These are phyloP conservation scores for Hoplostethus mediterraneus DNA, from an alignment of 2,797 vertebrate genomes.

Conservation along the genomic window DNA sequence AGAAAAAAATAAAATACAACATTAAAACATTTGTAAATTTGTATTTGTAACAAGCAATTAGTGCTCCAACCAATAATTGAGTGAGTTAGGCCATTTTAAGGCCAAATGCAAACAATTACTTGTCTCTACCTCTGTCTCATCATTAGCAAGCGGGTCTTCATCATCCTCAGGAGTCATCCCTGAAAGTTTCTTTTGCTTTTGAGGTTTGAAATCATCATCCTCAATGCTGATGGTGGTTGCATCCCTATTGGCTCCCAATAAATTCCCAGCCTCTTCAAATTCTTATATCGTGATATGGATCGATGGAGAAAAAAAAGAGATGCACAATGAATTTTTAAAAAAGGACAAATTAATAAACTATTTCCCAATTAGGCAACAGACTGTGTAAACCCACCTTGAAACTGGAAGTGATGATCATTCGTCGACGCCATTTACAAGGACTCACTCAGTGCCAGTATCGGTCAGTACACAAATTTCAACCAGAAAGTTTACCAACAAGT, in stretches of 20 bases:
- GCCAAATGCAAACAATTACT: not conserved
- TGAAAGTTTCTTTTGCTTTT: constrained; percentile 72
- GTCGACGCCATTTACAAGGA: constrained; percentile 84
- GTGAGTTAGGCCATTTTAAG: not conserved
- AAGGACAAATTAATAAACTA: not conserved
- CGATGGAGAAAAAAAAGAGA: not conserved
- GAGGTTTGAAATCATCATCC: constrained; percentile 75
- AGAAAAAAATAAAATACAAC: constrained; percentile 1
- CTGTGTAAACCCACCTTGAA: constrained; percentile 82
- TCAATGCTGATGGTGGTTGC: constrained; percentile 89
- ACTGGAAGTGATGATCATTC: constrained; percentile 86
- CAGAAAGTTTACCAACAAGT: constrained; percentile 6
- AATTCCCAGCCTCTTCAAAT: constrained; percentile 89
- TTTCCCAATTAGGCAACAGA: not conserved
- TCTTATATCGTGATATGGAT: constrained; percentile 77
- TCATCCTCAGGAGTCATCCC: constrained; percentile 77
- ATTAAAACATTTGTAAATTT: not conserved
- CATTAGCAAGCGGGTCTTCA: constrained; percentile 85
- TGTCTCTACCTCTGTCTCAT: constrained; percentile 88
- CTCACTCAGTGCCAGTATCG: not conserved
- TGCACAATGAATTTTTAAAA: not conserved
- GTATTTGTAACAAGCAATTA: not conserved
- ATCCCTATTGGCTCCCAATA: constrained; percentile 83
- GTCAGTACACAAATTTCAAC: not conserved
- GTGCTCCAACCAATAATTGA: too few species aligned